Conservation (phyloP, 2,797 vertebrate genomes). For the Acropternis orthonyx region DNA sequence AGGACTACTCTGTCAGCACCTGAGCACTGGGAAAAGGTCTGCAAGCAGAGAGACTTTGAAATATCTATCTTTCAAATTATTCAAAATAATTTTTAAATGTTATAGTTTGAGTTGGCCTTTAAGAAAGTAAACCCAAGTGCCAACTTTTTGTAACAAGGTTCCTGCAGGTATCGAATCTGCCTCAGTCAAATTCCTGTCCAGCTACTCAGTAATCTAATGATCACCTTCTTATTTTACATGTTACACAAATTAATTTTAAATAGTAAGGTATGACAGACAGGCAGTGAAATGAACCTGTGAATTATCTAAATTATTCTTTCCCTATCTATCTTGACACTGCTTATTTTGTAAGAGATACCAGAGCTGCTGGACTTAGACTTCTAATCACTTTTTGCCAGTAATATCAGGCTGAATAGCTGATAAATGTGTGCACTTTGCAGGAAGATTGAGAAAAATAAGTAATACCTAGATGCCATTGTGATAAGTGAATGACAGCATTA, state of each 20-base stretch:
- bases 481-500: neutral
- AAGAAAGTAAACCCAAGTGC: neutral
- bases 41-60: neutral
- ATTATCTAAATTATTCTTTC: neutral
- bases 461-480: neutral
- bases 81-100: neutral
- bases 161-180: neutral
- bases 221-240: neutral
- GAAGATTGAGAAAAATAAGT: neutral
- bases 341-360: neutral
- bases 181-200: neutral
- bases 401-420: neutral
- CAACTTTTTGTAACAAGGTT: neutral
- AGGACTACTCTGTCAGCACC: neutral
- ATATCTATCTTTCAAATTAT: neutral
- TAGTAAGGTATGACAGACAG: neutral
- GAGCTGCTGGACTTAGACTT: neutral
- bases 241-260: constrained; percentile 3
- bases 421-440: neutral
- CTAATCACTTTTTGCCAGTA: neutral
- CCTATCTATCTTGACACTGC: neutral
- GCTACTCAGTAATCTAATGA: neutral
- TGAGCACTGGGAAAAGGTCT: neutral
- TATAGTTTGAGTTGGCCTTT: neutral
- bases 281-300: neutral